Evolutionary conservation across 2,888 invertebrate genomes (phyloP).

Genomic region (Agrochola litura): DNA sequence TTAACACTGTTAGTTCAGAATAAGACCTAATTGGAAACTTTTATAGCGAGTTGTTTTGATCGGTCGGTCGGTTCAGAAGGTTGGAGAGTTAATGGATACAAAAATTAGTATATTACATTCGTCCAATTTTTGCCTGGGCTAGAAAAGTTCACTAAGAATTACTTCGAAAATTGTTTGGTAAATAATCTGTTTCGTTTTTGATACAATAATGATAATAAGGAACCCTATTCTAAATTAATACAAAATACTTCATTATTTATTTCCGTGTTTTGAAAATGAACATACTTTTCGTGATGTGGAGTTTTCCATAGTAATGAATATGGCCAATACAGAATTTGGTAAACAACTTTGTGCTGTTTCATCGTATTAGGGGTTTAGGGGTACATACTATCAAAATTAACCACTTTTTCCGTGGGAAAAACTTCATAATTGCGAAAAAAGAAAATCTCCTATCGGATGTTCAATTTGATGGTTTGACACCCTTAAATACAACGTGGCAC

Average conservation of each 20-base stretch:
- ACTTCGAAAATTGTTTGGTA: background rate
- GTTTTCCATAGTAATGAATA: background rate
- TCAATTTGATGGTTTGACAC: background rate
- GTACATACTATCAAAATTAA: background rate
- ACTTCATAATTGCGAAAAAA: background rate
- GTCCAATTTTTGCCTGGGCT: background rate
- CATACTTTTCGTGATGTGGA: background rate
- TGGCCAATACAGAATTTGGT: background rate
- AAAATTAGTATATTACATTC: background rate
- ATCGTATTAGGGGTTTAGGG: background rate
- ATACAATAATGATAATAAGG: background rate
- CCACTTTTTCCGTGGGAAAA: background rate
- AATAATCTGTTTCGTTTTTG: background rate
- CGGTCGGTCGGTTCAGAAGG: background rate
- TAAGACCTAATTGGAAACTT: background rate
- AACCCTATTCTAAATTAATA: background rate
- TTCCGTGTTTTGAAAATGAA: background rate
- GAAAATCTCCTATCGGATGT: background rate
- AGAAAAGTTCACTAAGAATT: background rate
- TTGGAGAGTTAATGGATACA: background rate
- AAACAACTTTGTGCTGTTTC: background rate
- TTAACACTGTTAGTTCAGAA: background rate
- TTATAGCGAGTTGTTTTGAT: background rate
- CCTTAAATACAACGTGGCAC: background rate
- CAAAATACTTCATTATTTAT: background rate